Evolutionary conservation across 2,113 vertebrate genomes (phyloP), one percentile per base, ranked within the genome.

Genomic region (Agapornis roseicollis): DNA sequence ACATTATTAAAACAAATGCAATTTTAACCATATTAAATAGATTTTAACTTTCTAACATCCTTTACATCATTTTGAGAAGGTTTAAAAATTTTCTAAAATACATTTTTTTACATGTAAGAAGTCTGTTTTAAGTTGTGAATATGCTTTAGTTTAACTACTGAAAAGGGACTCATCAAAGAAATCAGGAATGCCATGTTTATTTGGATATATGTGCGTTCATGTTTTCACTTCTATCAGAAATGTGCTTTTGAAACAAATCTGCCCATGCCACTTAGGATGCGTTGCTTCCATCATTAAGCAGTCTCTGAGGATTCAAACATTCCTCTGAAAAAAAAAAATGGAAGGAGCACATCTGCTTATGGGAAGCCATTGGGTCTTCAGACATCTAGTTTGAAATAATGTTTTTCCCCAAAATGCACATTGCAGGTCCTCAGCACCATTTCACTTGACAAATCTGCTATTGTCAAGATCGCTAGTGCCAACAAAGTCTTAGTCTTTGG

Each of bases 351-450:
- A 55, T 1, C 17, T 68, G 27, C 39, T 88, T 9, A 9, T 55
- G 23, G 25, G n/a, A 81, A 28, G 9, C 18, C n/a, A 5, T 47
- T 44, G 18, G 58, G 24, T 66, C 41, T 93, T 91, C 41, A 61
- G 39, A 61, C 3, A 35, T 47, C 18, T 84, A 35, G 27, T 27
- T 27, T 73, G 44, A 87, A 89, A 44, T 47, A 71, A 14, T 56
- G 6, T 4, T 49, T 89, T 88, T 19, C 4, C 18, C 7, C 7
- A 0, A 35, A 1, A 29, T 39, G 5, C 1, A 5, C 33, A 17
- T 46, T 78, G 83, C 25, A 46, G 19, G 56, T 66, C 50, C 42
- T 82, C 33, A 50, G 19, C 19, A 50, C 28, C 9, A 58, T 7
- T 78, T 58, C 4, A 35, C 3, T 83, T 41, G 52, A 20, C 27